Evolutionary conservation across 2,888 invertebrate species (phyloP), one percentile per base, ranked within the genome.

Genomic region (Pogonocherus hispidulus): DNA sequence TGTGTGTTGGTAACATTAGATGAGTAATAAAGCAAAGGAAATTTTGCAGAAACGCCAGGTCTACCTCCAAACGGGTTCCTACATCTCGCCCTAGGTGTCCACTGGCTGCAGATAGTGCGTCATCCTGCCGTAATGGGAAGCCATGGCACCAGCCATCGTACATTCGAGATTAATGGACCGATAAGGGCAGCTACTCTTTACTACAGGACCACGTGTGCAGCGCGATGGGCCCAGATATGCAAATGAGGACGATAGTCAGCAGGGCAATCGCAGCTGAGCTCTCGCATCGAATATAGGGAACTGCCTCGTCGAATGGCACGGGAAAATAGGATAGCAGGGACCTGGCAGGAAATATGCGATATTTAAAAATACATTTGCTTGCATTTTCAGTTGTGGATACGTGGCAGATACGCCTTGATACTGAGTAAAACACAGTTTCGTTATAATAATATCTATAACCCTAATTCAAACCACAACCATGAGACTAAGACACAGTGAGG

Each of bases 131-230:
- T 32, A 55, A 60, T 23, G 27, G 57, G 63, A 23, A 46, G 41
- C 20, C 32, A 32, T 32, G 32, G 51, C 56, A 35, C 62, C 35
- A 63, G 62, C 62, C 54, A 55, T 60, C 67, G 60, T 60, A 67
- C 69, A 66, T 62, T 44, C 49, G 51, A 64, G 75, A 75, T 75
- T 73, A 72, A 75, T 62, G 22, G 69, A 6, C 41, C 49, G 73
- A 75, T 74, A 75, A 76, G 60, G 63, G 67, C 57, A 57, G 56
- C 63, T 60, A 69, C 64, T 72, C 69, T 73, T 76, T 71, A 75
- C 72, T 73, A 72, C 63, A 44, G 69, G 75, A 68, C 72, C 75
- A 76, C 72, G 73, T 72, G 75, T 75, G 68, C 71, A 60, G 67
- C n/a, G 63, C 71, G 76, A 76, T 74, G 69, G 62, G 22, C 55